Evolutionary conservation across 2,797 vertebrate genomes (phyloP).

Genomic region (Salarias fasciatus): DNA sequence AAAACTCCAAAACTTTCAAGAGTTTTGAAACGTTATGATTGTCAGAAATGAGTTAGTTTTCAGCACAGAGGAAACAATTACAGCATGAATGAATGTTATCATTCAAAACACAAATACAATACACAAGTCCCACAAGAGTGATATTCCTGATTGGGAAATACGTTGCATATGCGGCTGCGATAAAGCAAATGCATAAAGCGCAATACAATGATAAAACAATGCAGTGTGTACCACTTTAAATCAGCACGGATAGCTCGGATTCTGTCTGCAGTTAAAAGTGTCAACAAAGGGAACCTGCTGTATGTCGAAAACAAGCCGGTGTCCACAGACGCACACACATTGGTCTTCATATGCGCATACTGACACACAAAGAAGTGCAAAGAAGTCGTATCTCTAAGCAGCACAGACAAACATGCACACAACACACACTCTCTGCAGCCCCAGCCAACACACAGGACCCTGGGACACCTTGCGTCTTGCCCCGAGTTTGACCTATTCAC

Average conservation of each 20-base stretch:
- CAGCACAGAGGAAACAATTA: no score
- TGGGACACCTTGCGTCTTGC: constrained; percentile 32
- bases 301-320: constrained; percentile 23
- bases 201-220: background rate
- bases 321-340: constrained; percentile 19
- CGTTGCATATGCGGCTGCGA: no score
- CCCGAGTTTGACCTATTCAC: constrained; percentile 68
- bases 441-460: background rate
- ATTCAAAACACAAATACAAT: no score
- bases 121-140: no score
- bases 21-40: no score
- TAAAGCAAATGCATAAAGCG: background rate
- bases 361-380: constrained; percentile 1
- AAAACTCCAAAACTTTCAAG: no score
- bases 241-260: constrained; percentile 23
- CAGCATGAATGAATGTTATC: no score
- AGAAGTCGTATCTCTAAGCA: no score
- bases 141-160: no score
- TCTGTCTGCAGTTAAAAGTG: constrained; percentile 7
- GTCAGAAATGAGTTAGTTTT: no score
- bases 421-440: no score
- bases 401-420: no score
- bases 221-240: constrained; percentile 5
- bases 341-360: background rate
- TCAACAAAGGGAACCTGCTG: constrained; percentile 31